These are phyloP conservation scores for Venusia cambrica DNA, from an alignment of 2,888 invertebrate genomes.

Conservation along the genomic window DNA sequence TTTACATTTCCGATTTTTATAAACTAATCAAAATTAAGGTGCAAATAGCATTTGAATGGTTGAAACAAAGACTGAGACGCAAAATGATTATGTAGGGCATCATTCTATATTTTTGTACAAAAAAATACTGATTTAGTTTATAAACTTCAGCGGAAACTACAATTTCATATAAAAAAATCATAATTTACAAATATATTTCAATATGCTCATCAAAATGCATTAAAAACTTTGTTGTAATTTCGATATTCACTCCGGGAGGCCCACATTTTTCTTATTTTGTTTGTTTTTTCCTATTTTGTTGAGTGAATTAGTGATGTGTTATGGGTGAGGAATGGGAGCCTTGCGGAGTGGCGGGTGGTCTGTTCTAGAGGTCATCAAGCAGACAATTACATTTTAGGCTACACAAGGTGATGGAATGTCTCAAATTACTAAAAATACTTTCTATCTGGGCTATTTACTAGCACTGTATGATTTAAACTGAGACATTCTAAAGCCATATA, in stretches of 20 bases:
- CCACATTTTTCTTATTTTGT: conserved; percentile 22
- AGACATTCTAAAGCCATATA: too few species aligned
- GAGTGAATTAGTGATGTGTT: conserved; percentile 19
- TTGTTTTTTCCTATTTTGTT: conserved; percentile 22
- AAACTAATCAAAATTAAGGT: conserved; percentile 12
- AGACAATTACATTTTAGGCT: too few species aligned
- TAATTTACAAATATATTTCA: conserved; percentile 25
- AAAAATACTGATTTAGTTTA: conserved; percentile 13
- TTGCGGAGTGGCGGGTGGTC: conserved; percentile 13
- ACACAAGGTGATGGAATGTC: too few species aligned
- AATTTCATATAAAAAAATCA: conserved; percentile 21
- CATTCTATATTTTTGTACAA: conserved; percentile 12
- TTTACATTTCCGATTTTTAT: conserved; percentile 17
- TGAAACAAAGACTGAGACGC: conserved; percentile 4
- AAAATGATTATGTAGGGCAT: conserved; percentile 2
- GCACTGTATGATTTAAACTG: too few species aligned
- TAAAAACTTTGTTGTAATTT: conserved; percentile 12
- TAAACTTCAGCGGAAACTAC: conserved; percentile 21
- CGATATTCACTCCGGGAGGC: conserved; percentile 21
- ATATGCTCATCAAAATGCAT: conserved; percentile 20
- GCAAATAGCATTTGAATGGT: not conserved
- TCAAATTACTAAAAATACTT: not conserved
- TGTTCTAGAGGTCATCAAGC: conserved; percentile 12
- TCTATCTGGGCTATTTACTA: too few species aligned
- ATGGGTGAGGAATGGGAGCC: conserved; percentile 22